Conservation (phyloP, 2,113 vertebrate species). For the Gopherus evgoodei region DNA sequence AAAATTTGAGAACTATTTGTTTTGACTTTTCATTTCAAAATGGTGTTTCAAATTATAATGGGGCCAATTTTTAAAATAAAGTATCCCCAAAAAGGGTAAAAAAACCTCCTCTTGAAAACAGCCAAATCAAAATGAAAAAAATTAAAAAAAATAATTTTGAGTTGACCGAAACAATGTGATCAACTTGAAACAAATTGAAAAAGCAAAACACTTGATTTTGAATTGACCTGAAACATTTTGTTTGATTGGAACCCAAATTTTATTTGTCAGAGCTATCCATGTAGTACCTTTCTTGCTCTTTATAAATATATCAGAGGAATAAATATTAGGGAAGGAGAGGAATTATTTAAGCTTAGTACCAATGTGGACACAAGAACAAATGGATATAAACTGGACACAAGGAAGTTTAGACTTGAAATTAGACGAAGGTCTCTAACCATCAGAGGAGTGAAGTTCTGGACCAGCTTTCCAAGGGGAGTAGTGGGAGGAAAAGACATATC, state of each 20-base stretch:
- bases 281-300: neutral
- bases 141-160: neutral
- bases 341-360: too few species aligned
- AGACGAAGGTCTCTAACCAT: too few species aligned
- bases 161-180: neutral
- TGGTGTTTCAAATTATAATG: neutral
- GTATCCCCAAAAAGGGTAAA: neutral
- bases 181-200: neutral
- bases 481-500: too few species aligned
- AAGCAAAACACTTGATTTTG: neutral
- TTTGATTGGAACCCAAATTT: neutral
- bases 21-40: neutral
- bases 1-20: neutral
- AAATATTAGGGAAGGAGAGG: too few species aligned
- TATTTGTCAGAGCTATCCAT: neutral
- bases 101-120: neutral
- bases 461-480: too few species aligned
- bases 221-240: neutral
- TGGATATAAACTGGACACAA: too few species aligned
- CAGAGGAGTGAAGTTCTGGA: too few species aligned
- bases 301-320: too few species aligned
- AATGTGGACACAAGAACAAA: too few species aligned
- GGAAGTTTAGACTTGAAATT: too few species aligned
- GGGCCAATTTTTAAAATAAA: neutral
- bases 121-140: neutral